Evolutionary conservation across 2,888 invertebrate genomes (phyloP).

Genomic region (Leptinotarsa juncta): DNA sequence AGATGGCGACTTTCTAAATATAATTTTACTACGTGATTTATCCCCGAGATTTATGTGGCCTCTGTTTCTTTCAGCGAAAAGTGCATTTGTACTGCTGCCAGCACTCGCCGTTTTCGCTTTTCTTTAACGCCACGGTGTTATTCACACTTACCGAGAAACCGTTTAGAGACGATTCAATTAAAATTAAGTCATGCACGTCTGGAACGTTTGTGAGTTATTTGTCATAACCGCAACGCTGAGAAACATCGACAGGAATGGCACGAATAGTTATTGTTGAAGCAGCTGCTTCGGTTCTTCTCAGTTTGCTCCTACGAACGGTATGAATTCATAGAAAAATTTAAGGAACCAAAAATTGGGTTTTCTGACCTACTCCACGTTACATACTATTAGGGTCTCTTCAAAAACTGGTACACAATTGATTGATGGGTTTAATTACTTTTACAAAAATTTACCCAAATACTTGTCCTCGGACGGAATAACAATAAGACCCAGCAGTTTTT

Average conservation of each 20-base stretch:
- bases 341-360: too few species aligned
- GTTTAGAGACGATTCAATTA: conserved; percentile 44
- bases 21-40: conserved; percentile 25
- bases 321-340: too few species aligned
- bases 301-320: too few species aligned
- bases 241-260: conserved; percentile 13
- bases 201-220: conserved; percentile 21
- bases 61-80: background rate
- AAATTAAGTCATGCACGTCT: conserved; percentile 38
- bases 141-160: conserved; percentile 42
- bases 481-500: too few species aligned
- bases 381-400: too few species aligned
- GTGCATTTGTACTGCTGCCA: conserved; percentile 15
- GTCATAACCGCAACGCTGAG: conserved; percentile 18
- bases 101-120: conserved; percentile 8
- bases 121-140: conserved; percentile 29
- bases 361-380: too few species aligned
- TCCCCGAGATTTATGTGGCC: conserved; percentile 19
- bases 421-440: too few species aligned
- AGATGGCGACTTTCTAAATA: conserved; percentile 25
- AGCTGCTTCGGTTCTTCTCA: background rate
- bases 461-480: too few species aligned
- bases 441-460: too few species aligned
- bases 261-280: background rate
- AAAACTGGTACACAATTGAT: too few species aligned